Evolutionary conservation across 1,140 invertebrate genomes (phyloP), one percentile per base, ranked within the genome.

Genomic region (Drosophila pseudoobscura): DNA sequence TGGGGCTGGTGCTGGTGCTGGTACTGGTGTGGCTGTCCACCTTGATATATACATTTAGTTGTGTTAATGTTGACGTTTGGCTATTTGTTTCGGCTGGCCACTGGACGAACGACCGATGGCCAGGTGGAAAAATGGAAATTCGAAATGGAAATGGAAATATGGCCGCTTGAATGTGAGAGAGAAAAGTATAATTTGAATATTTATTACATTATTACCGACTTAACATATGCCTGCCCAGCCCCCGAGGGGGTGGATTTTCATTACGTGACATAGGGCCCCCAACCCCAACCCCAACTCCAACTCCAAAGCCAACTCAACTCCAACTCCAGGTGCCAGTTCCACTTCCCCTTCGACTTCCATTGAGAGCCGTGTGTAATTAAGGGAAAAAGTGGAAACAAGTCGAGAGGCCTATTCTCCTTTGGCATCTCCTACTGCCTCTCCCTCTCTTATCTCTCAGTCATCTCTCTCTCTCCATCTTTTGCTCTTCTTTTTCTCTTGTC

Each of bases 121-220:
- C 80, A 83, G 79, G 79, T 83, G 78, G 64, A 82, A 69, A 69
- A 69, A 69, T 69, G 63, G 66, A 57, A 69, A 75, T 75, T 75
- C 61, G 71, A 74, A 74, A 74, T 69, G 55, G 68, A 60, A 73
- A 69, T 69, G 54, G 65, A 71, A 60, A 68, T 69, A 80, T 75
- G 71, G 70, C 60, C 71, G 53, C 60, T 69, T 35, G 17, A 69
- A 69, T 60, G 75, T 39, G 57, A 35, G 17, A 57, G 71, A 39
- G 60, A 73, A 76, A 64, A 65, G 56, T 80, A 70, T 87, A 82
- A 87, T 87, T 87, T 87, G 82, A 87, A 87, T 87, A 87, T 87
- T 87, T 87, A 87, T 87, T 87, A 87, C 83, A 77, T 88, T 82
- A 85, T 85, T 68, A 64, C 51, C 43, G 66, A 47, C 56, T 29